Base-by-base conservation (phyloP, 1,140 invertebrate genomes). In the Lanistes nyassanus region DNA sequence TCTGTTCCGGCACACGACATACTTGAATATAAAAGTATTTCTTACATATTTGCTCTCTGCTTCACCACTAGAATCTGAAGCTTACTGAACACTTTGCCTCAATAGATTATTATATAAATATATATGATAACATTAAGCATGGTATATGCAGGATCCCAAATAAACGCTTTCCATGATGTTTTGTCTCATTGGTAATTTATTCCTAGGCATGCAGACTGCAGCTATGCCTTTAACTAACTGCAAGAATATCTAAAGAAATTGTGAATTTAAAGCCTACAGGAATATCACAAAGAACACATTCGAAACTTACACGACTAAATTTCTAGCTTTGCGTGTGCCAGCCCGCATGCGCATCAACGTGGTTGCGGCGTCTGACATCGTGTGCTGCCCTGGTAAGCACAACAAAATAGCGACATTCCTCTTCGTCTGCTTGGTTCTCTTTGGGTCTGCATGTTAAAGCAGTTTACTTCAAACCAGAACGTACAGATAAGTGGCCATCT, bases 321-420 rank as follows among this genome's bases (percentile, higher is more conserved):
- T 7, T 42, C 19, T 29, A 72, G 70, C 23, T 72, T 11, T 72
- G 23, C 37, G 26, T 62, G 34, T 34, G 21, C 37, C 42, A 29
- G 2, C 26, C 60, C 70, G 70, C 70, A 60, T 72, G 70, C 70
- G 70, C 70, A 72, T 11, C 70, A 72, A 26, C 5, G 60, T 72
- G 70, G 69, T 56, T 62, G 70, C 70, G 34, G 70, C 70, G 70
- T 58, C 70, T 72, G 70, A 72, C 70, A 72, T 55, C 34, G 70
- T 72, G 70, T 58, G 36, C 56, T 29, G 6, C 23, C n/a, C 56
- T 60, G 70, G 70, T 72, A 72, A 42, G 39, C 42, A 16, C 19
- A 13, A 47, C n/a, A n/a, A n/a, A n/a, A n/a, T n/a, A 47, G 42
- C 42, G 19, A 9, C 42, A 47, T 47, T 47, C n/a, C n/a, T n/a